These are phyloP conservation scores for Laupala kohalensis DNA, from an alignment of 1,140 invertebrate species.

Conservation along the genomic window DNA sequence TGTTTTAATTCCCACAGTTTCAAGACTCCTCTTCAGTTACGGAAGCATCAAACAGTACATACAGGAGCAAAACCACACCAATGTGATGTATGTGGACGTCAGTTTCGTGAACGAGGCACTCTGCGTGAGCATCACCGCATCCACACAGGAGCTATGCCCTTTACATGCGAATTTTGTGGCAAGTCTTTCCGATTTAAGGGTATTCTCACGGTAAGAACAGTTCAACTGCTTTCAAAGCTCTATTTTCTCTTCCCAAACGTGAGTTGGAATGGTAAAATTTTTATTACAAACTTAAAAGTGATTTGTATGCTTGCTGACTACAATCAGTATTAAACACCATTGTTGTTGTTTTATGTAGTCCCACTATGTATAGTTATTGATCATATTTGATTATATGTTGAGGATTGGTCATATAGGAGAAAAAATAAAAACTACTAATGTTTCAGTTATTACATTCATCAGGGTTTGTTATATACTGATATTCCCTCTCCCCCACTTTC, in stretches of 20 bases:
- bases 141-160: slow-evolving; percentile 78
- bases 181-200: slow-evolving; percentile 57
- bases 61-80: slow-evolving; percentile 58
- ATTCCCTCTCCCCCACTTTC: no score
- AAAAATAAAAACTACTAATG: no score
- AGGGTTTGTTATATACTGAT: no score
- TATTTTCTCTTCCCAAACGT: neutral
- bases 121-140: slow-evolving; percentile 46
- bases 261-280: neutral
- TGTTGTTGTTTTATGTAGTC: no score
- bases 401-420: no score
- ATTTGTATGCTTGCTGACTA: neutral
- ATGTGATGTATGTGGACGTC: slow-evolving; percentile 56
- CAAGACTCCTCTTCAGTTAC: slow-evolving; percentile 37
- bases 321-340: neutral
- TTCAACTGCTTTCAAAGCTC: no score
- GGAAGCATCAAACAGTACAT: slow-evolving; percentile 46
- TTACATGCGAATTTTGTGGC: slow-evolving; percentile 54
- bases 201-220: slow-evolving; percentile 43
- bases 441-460: no score
- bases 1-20: slow-evolving; percentile 22
- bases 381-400: no score
- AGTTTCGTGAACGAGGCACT: slow-evolving; percentile 49
- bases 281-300: neutral
- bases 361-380: no score